Percentiles rank a stretch among this genome's conserved stretches.
phyloP scores from a whole-genome alignment of 2,113 vertebrate genomes.

The Sula dactylatra region DNA sequence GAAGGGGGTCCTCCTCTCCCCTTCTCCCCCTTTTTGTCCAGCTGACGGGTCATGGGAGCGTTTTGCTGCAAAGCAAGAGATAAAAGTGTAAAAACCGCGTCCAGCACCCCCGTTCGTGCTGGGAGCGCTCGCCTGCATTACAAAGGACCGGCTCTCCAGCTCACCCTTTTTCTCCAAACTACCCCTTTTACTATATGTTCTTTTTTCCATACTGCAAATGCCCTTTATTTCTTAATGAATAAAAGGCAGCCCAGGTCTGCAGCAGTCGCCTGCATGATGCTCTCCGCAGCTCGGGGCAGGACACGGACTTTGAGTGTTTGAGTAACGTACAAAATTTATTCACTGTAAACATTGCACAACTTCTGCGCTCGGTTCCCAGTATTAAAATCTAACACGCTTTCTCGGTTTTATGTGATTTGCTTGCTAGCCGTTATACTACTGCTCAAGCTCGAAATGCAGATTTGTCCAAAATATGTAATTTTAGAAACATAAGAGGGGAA shows the following conservation, averaged over 20 bases:
- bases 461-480: not conserved
- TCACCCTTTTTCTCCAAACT: not conserved
- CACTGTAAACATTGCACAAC: not conserved
- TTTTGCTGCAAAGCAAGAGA: not conserved
- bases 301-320: not conserved
- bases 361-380: not conserved
- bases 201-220: not conserved
- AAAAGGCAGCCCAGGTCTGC: not conserved
- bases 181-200: rapidly evolving
- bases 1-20: not conserved
- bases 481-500: not conserved
- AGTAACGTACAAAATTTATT: not conserved
- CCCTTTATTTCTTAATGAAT: not conserved
- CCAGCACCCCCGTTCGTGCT: not conserved
- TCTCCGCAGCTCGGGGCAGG: not conserved
- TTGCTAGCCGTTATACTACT: not conserved
- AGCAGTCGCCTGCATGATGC: not conserved
- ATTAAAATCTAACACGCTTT: not conserved
- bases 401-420: not conserved
- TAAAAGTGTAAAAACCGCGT: rapidly evolving
- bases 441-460: not conserved
- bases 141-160: not conserved
- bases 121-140: not conserved
- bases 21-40: not conserved
- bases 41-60: not conserved